These are phyloP conservation scores for Bucco capensis DNA, from an alignment of 2,113 vertebrate genomes.

Conservation along the genomic window DNA sequence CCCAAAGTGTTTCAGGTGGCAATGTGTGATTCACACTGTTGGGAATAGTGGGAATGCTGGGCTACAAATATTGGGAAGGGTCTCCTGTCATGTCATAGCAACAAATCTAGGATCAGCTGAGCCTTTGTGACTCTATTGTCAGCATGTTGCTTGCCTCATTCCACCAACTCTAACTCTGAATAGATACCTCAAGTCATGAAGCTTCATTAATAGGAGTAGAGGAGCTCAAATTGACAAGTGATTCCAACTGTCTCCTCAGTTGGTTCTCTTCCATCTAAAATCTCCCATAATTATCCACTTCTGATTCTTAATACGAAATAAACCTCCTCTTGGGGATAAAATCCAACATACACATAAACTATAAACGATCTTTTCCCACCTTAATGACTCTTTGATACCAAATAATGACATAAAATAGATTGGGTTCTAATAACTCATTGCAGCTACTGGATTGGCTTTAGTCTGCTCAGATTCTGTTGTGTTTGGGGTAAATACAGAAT, in stretches of 20 bases:
- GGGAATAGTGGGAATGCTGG: background rate
- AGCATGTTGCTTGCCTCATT: background rate
- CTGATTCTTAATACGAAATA: background rate
- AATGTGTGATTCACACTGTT: background rate
- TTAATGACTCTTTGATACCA: too few species aligned
- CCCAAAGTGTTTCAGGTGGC: background rate
- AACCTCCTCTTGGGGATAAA: background rate
- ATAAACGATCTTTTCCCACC: too few species aligned
- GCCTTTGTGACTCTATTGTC: background rate
- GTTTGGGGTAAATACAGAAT: background rate
- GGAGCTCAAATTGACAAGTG: background rate
- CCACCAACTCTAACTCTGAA: background rate
- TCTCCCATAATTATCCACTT: background rate
- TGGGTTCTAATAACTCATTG: background rate
- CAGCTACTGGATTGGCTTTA: background rate
- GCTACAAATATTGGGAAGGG: constrained; percentile 15
- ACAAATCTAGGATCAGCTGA: background rate
- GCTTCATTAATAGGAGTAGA: background rate
- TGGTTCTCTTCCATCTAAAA: background rate
- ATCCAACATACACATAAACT: background rate
- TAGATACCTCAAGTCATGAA: background rate
- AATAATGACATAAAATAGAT: background rate
- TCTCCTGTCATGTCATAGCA: background rate
- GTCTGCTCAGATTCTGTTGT: background rate
- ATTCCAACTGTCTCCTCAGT: background rate